Percentiles rank a stretch among this genome's conserved stretches.
Evolutionary conservation across 23 tunicate genomes (phyloP).

Genomic region (Trididemnum nubilum): DNA sequence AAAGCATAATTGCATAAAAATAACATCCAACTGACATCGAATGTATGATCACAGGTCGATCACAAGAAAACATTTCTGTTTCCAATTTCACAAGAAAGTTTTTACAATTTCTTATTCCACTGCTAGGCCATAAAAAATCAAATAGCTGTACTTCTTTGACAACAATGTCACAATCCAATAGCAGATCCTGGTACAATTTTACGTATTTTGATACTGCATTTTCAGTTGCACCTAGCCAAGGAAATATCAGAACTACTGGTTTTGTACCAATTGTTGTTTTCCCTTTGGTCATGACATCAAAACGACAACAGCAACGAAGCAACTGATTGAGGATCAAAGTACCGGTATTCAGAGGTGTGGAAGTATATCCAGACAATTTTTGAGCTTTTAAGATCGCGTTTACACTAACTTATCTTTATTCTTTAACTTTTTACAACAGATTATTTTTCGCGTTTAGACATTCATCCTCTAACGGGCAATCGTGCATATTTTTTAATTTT

Average conservation of each 20-base stretch:
- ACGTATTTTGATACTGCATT: slow-evolving; percentile 48
- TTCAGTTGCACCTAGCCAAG: slow-evolving; percentile 77
- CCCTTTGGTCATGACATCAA: too few species aligned
- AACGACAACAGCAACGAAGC: too few species aligned
- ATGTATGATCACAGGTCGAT: slow-evolving; percentile 55
- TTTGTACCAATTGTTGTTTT: too few species aligned
- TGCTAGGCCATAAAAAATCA: slow-evolving; percentile 77
- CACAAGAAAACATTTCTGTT: not conserved
- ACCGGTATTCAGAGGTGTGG: too few species aligned
- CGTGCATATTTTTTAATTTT: too few species aligned
- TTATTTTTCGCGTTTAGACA: too few species aligned
- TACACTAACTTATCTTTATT: too few species aligned
- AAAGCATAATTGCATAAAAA: slow-evolving; percentile 68
- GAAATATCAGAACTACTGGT: slow-evolving; percentile 59
- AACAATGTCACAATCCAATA: slow-evolving; percentile 30
- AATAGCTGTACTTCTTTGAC: slow-evolving; percentile 31
- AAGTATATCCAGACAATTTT: too few species aligned
- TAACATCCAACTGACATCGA: slow-evolving; percentile 89
- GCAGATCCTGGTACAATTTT: slow-evolving; percentile 21
- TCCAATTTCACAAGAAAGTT: slow-evolving; percentile 30
- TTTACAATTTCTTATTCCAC: slow-evolving; percentile 57
- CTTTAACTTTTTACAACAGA: too few species aligned
- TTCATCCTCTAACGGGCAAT: too few species aligned
- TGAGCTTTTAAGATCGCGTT: too few species aligned
- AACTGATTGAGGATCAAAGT: too few species aligned